A percentile compares a stretch with the other conserved stretches of the same genome.
Evolutionary conservation across 2,113 vertebrate species (phyloP).

Genomic region (cattle (Bos taurus)): ARS-UCD2.0 NC_037356.1:22915001-22915500

Average conservation of each 20-base stretch:
- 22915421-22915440: background rate
- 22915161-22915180: background rate
- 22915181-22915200: background rate
- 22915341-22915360: background rate
- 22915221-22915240: background rate
- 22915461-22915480: background rate
- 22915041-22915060: background rate
- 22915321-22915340: background rate
- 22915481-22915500: background rate
- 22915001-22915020: background rate
- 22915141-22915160: background rate
- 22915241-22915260: background rate
- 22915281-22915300: background rate
- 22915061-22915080: background rate
- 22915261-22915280: background rate
- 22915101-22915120: background rate
- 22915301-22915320: background rate
- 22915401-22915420: background rate
- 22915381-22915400: background rate
- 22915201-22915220: background rate
- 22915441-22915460: background rate
- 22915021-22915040: background rate
- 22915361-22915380: background rate
- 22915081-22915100: background rate
- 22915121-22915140: background rate